These are phyloP conservation scores for Lasioglossum calceatum DNA, from an alignment of 2,888 invertebrate genomes.

Conservation along the genomic window DNA sequence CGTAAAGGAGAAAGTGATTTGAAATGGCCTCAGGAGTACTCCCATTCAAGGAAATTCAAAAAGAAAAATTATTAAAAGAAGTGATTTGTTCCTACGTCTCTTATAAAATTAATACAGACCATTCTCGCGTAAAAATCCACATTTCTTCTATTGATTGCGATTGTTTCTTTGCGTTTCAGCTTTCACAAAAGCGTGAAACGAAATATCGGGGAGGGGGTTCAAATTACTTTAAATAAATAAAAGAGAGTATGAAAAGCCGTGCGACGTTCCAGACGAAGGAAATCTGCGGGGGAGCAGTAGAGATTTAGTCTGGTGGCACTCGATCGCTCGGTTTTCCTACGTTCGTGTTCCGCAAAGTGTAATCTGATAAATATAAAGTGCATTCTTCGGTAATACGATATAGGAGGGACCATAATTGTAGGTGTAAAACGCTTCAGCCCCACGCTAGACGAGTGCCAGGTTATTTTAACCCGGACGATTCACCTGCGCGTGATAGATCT, in stretches of 20 bases:
- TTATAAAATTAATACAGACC: neutral
- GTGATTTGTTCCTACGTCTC: neutral
- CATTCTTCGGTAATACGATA: constrained; percentile 12
- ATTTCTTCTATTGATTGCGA: too few species aligned
- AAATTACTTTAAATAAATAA: neutral
- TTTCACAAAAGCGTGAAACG: neutral
- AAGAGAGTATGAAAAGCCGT: neutral
- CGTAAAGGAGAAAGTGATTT: too few species aligned
- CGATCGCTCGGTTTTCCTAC: neutral
- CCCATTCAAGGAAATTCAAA: too few species aligned
- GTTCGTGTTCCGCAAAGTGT: neutral
- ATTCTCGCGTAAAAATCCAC: too few species aligned
- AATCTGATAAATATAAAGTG: constrained; percentile 12
- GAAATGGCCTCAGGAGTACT: too few species aligned
- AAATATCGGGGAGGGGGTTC: neutral
- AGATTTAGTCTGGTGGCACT: neutral
- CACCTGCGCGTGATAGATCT: neutral
- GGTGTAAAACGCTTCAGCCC: neutral
- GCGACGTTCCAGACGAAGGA: neutral
- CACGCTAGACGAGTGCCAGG: neutral
- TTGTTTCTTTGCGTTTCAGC: neutral
- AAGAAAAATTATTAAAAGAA: neutral
- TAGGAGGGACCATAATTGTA: neutral
- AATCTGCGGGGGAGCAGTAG: neutral
- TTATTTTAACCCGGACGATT: neutral